Evolutionary conservation across 2,888 invertebrate species (phyloP).

Genomic region (Coleophora flavipennella): DNA sequence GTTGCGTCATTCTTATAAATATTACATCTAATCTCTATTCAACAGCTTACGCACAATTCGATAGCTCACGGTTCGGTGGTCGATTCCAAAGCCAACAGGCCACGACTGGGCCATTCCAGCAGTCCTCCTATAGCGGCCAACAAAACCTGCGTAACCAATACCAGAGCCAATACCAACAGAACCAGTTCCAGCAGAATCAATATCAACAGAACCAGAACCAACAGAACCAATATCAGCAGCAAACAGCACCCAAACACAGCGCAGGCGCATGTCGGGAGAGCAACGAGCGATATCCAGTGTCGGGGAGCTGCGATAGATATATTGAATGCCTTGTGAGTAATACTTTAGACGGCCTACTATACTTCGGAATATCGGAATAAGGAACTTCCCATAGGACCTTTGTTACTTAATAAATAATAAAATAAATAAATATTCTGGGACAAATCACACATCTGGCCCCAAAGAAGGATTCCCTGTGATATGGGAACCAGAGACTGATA

Average conservation of each 20-base stretch:
- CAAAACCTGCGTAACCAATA: slow-evolving; percentile 2
- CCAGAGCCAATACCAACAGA: slow-evolving; percentile 11
- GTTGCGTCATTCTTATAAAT: too few relatives aligned
- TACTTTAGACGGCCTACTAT: too few relatives aligned
- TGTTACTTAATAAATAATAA: too few relatives aligned
- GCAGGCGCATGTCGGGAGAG: slow-evolving; percentile 73
- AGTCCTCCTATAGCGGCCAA: background rate
- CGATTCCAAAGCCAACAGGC: slow-evolving; percentile 5
- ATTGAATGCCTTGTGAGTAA: slow-evolving; percentile 75
- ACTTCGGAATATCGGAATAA: too few relatives aligned
- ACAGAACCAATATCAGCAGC: slow-evolving; percentile 22
- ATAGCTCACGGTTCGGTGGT: slow-evolving; percentile 11
- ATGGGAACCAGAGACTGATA: too few relatives aligned
- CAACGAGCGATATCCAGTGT: slow-evolving; percentile 78
- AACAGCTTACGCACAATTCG: slow-evolving; percentile 39
- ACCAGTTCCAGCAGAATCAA: slow-evolving; percentile 2
- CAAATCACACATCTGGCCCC: too few relatives aligned
- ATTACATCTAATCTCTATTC: background rate
- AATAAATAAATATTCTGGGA: too few relatives aligned
- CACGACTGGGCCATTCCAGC: background rate
- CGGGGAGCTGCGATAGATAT: slow-evolving; percentile 82
- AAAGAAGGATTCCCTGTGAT: too few relatives aligned
- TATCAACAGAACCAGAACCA: slow-evolving; percentile 14
- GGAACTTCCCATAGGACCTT: too few relatives aligned
- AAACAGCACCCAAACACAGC: slow-evolving; percentile 19